Base-by-base conservation (phyloP, 2,797 vertebrate species). In the Hippoglossus hippoglossus region DNA sequence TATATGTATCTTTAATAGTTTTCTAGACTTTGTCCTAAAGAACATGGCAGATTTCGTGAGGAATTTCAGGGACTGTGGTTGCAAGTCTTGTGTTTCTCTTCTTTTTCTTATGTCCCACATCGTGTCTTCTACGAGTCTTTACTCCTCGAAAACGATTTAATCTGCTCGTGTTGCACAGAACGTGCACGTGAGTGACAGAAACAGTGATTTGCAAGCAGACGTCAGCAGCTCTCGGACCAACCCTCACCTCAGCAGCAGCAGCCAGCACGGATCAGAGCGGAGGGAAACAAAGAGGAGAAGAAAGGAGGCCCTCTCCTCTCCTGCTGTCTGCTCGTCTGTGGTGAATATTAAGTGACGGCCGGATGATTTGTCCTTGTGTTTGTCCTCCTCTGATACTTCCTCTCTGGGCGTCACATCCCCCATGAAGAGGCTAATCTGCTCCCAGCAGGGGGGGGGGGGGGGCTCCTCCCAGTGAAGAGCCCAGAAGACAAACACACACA, bases 351-450 rank as follows among this genome's bases (percentile, higher is more conserved):
- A 92, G 89, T 62, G 80, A 76, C 52, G 60, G 70, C 41, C 36
- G n/a, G 51, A 62, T 82, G 81, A 91, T 87, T 89, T 85, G 90
- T 88, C 90, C 89, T 88, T 85, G 84, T 87, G 89, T 92, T 92
- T 89, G 90, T 84, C 86, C 87, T 87, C 63, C 81, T 85, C 88
- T 92, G 84, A 85, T 84, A 85, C 90, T 92, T 91, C 90, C 86
- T 91, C 83, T 86, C 81, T 71, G 75, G 87, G 86, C 78, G 63
- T 88, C 86, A 82, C 82, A 26, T 80, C 86, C 84, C 88, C 91
- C 84, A 77, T 76, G 84, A 85, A 84, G 91, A 86, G 82, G 82
- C 84, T 93, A 90, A 90, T 93, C 90, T 91, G 84, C 83, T 89
- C 85, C 80, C 90, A 86, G 84, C 34, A 66, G 89, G 47, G 36